A percentile compares a stretch with the other conserved stretches of the same genome.
These are phyloP conservation scores for Pipistrellus pygmaeus DNA, from an alignment of 2,797 vertebrate genomes.

Conservation along the genomic window DNA sequence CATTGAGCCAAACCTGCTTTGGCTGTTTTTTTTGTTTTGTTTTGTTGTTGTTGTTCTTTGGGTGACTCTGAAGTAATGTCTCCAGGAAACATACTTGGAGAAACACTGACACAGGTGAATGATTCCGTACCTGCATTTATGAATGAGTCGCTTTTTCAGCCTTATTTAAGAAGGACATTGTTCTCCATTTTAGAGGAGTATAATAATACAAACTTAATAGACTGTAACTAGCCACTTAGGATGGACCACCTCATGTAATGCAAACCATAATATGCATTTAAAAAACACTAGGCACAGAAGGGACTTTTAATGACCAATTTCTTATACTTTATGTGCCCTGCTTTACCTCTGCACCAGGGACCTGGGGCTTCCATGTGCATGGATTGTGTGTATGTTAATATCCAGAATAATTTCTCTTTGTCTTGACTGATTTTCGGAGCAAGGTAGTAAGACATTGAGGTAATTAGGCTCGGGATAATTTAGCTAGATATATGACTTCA, in stretches of 20 bases:
- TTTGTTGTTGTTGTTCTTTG: background rate
- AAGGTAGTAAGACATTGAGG: background rate
- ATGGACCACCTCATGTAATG: background rate
- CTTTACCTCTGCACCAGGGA: background rate
- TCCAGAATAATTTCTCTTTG: background rate
- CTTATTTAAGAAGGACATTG: background rate
- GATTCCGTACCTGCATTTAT: background rate
- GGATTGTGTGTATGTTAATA: background rate
- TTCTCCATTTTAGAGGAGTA: background rate
- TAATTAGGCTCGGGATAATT: background rate
- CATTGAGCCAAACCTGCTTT: too few species aligned
- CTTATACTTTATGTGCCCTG: background rate
- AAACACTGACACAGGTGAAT: background rate
- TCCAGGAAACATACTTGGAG: background rate
- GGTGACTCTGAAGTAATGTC: background rate
- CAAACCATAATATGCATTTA: background rate
- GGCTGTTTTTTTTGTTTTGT: background rate
- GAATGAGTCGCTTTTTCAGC: background rate
- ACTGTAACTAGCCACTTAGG: too few species aligned
- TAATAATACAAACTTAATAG: background rate
- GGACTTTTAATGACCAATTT: background rate
- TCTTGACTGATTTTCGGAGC: background rate
- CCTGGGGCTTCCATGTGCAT: background rate
- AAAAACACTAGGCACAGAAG: background rate
- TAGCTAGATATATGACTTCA: background rate